Evolutionary conservation across 1,140 invertebrate genomes (phyloP).

Genomic region (Aricia agestis): DNA sequence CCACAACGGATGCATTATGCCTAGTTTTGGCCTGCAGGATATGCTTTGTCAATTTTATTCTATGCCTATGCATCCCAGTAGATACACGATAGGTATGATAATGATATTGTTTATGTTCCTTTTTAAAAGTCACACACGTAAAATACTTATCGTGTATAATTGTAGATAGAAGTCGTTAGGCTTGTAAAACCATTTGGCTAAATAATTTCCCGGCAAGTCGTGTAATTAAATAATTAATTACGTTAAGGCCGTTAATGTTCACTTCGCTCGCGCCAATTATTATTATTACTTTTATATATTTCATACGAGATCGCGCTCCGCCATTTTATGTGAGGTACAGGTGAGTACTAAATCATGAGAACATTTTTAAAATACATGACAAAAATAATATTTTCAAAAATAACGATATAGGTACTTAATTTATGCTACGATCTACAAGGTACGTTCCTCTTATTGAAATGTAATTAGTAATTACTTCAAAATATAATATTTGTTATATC

Average conservation of each 20-base stretch:
- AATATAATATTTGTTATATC: too few species aligned
- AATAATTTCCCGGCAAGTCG: background rate
- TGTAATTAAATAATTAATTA: background rate
- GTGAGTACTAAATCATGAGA: background rate
- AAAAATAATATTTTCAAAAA: background rate
- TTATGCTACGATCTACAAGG: too few species aligned
- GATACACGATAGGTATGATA: too few species aligned
- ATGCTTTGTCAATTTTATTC: too few species aligned
- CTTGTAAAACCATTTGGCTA: conserved; percentile 5
- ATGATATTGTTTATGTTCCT: background rate
- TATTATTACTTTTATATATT: conserved; percentile 13
- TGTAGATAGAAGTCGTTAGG: background rate
- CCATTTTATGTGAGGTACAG: background rate
- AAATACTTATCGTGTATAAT: background rate
- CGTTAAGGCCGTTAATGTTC: conserved; percentile 8
- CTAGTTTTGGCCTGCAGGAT: too few species aligned
- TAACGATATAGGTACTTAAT: too few species aligned
- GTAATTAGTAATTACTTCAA: too few species aligned
- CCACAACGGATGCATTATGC: too few species aligned
- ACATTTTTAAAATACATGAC: background rate
- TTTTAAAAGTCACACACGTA: background rate
- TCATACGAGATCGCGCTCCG: conserved; percentile 10
- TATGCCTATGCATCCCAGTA: too few species aligned
- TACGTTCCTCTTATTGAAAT: too few species aligned
- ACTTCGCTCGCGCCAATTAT: conserved; percentile 3